A percentile compares a stretch with the other conserved stretches of the same genome.
Conservation (phyloP, 1,140 invertebrate species). For the Drusus annulatus region DNA sequence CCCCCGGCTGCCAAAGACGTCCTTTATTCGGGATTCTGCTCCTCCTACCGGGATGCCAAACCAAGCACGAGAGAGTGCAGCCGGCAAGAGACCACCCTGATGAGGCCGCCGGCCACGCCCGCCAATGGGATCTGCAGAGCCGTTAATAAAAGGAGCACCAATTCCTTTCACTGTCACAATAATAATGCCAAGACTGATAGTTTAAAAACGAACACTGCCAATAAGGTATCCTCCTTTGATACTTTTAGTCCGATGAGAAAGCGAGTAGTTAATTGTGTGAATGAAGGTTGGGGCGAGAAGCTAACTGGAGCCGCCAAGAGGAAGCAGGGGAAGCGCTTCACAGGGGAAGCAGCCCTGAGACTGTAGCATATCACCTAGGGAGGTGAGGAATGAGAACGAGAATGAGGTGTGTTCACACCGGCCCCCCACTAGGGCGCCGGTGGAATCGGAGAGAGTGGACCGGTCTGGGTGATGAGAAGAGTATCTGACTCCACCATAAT, state of each 20-base stretch:
- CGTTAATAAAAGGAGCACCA: conserved; percentile 38
- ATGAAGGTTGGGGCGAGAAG: neutral
- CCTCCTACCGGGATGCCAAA: conserved; percentile 44
- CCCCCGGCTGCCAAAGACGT: conserved; percentile 38
- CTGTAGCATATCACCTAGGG: neutral
- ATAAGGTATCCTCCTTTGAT: conserved; percentile 40
- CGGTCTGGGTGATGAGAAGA: conserved; percentile 1
- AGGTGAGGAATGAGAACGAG: neutral
- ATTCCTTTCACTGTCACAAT: conserved; percentile 53
- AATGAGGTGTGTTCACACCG: neutral
- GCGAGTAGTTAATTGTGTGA: conserved; percentile 21
- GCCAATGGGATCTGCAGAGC: conserved; percentile 48
- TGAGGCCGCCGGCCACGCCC: neutral
- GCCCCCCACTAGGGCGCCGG: too few relatives aligned
- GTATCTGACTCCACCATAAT: conserved; percentile 46
- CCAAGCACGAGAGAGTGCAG: neutral
- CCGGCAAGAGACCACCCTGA: neutral
- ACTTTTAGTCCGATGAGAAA: conserved; percentile 19
- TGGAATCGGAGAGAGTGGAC: neutral
- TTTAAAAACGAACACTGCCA: conserved; percentile 51
- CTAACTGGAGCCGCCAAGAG: conserved; percentile 53
- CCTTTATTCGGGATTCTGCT: conserved; percentile 61
- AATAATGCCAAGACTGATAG: conserved; percentile 59
- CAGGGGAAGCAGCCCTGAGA: conserved; percentile 1
- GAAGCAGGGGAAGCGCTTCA: conserved; percentile 45